Evolutionary conservation across 1,140 invertebrate genomes (phyloP), one percentile per base, ranked within the genome.

Genomic region (Chelonus insularis): DNA sequence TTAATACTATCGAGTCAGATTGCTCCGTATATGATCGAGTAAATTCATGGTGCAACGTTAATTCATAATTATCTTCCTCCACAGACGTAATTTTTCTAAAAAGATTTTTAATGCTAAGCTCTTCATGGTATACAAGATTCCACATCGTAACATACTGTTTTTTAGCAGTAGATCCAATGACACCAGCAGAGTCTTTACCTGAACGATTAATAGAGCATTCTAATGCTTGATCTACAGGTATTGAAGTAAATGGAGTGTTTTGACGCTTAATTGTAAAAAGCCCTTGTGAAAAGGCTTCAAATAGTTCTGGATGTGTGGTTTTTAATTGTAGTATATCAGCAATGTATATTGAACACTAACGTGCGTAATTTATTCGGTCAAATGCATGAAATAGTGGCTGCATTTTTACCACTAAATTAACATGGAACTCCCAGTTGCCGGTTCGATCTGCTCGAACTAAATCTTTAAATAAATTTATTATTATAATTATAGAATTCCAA

Each of bases 351-450:
- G 59, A 1, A 14, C 39, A 12, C 65, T 62, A 67, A 20, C 57
- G 29, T 8, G 57, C 48, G 41, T 67, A 62, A 57, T 64, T 62
- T 7, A 37, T 23, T 41, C 65, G n/a, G 20, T 67, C 60, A 29
- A 67, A 55, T 9, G 48, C 37, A 37, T 62, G 59, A 14, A 67
- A 60, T 11, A 67, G n/a, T 7, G 62, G 62, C 37, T 55, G 56
- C n/a, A 64, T n/a, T 62, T 61, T 67, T 21, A 48, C 47, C 4
- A 64, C 20, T 3, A 41, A 60, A 0, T 29, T 8, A 4, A 64
- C 0, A 20, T 64, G 65, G 50, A 62, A 43, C 20, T 59, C 14
- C 59, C 62, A 64, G 50, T 67, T 23, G 0, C 62, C 59, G 23
- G 37, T 37, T 6, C 62, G 18, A 60, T 61, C 58, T 8, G 55